Percentiles rank a stretch among this genome's conserved stretches.
These are phyloP conservation scores for Rhyacophila evoluta DNA, from an alignment of 2,888 invertebrate genomes.

Conservation along the genomic window DNA sequence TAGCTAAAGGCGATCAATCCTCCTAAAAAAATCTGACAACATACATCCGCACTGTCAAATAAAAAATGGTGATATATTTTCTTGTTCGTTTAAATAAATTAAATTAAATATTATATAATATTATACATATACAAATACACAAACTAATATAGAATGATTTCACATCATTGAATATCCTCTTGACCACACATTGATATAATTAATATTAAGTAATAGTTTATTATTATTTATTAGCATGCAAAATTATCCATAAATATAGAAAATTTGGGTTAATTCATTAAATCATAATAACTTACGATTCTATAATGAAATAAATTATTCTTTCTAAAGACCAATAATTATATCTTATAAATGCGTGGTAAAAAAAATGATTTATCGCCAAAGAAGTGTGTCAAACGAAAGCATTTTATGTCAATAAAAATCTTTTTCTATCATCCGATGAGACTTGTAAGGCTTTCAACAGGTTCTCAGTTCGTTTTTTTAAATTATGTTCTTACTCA, in stretches of 20 bases:
- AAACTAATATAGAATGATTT: conserved; percentile 1
- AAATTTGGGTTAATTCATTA: background rate
- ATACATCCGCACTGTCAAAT: no score
- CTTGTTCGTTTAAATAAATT: no score
- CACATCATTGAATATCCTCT: background rate
- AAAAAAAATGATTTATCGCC: background rate
- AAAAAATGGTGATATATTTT: no score
- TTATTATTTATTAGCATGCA: background rate
- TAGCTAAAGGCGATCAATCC: no score
- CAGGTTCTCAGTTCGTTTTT: no score
- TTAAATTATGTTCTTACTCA: no score
- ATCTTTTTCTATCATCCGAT: no score
- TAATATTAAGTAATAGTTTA: background rate
- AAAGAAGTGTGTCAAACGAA: background rate
- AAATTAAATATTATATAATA: no score
- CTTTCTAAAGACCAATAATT: background rate
- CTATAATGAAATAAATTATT: conserved; percentile 7
- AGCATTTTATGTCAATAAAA: background rate
- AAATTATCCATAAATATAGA: background rate
- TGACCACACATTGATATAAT: background rate
- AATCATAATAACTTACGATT: background rate
- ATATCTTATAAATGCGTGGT: background rate
- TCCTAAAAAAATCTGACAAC: no score
- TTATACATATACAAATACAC: no score
- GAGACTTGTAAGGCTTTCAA: no score